phyloP scores from a whole-genome alignment of 2,113 vertebrate genomes.

The Lampris incognitus region DNA sequence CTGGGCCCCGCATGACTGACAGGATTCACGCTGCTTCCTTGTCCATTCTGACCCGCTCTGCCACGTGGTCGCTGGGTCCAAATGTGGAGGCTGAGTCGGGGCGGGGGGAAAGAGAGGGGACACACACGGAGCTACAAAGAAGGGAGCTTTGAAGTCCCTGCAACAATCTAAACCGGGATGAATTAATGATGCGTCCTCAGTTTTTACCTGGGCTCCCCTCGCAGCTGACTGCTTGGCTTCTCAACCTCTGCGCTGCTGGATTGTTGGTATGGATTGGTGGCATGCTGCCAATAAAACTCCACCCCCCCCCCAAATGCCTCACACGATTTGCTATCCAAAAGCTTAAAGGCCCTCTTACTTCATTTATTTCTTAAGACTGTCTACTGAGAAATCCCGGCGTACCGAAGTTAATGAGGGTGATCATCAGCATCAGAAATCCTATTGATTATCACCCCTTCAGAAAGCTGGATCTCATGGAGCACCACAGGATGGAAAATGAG shows the following conservation, averaged over 20 bases:
- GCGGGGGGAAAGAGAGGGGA: slow-evolving; percentile 48
- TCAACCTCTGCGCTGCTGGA: slow-evolving; percentile 54
- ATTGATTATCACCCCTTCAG: slow-evolving; percentile 49
- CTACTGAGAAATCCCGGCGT: slow-evolving; percentile 27
- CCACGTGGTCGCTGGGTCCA: slow-evolving; percentile 52
- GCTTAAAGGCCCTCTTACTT: slow-evolving; percentile 35
- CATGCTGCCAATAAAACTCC: slow-evolving; percentile 60
- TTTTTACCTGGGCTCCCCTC: slow-evolving; percentile 62
- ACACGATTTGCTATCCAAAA: slow-evolving; percentile 4
- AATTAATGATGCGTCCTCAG: slow-evolving; percentile 66
- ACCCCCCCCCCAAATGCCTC: slow-evolving; percentile 21
- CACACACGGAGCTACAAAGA: slow-evolving; percentile 44
- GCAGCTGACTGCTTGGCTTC: slow-evolving; percentile 63
- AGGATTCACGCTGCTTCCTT: slow-evolving; percentile 59
- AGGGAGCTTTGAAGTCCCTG: slow-evolving; percentile 54
- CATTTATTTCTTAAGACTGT: slow-evolving; percentile 39
- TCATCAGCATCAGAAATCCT: slow-evolving; percentile 32
- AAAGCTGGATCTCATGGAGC: slow-evolving; percentile 39
- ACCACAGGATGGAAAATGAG: slow-evolving; percentile 50
- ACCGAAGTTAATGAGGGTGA: slow-evolving; percentile 33
- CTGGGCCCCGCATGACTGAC: slow-evolving; percentile 59
- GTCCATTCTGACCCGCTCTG: slow-evolving; percentile 52
- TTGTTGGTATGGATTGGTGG: slow-evolving; percentile 4
- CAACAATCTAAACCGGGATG: slow-evolving; percentile 51
- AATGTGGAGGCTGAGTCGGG: slow-evolving; percentile 46